Evolutionary conservation across 2,797 vertebrate genomes (phyloP), one percentile per base, ranked within the genome.

Genomic region (Betta splendens): DNA sequence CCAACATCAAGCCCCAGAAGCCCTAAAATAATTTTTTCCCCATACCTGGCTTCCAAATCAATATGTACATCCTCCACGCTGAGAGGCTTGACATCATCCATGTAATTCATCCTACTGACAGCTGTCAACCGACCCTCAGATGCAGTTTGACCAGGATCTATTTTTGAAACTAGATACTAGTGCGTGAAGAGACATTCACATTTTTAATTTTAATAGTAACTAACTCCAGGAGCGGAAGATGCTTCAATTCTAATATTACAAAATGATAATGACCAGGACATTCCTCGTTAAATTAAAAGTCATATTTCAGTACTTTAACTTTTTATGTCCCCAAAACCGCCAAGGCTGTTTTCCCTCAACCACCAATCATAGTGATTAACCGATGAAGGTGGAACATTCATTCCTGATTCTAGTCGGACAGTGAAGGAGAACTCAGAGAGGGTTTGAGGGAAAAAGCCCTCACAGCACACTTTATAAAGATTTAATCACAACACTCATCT

Each of bases 401-500:
- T 64, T 65, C 64, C 35, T 31, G 36, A 67, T 62, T 62, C 46
- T 50, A 64, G 42, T 29, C 9, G 16, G 46, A 40, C 10, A 7
- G 25, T 33, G 18, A 37, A 48, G 52, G 17, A 53, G 54, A 57
- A 50, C 31, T 49, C 31, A 5, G 46, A 46, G 46, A 39, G 18
- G 45, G 42, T 69, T 42, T 9, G 13, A 33, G 46, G 51, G 55
- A n/a, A 26, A 44, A 32, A 25, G 55, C 7, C 51, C 67, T 71
- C 47, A 47, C 5, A 28, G 61, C 35, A 57, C 61, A 69, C 53
- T 81, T 79, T 67, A 75, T 65, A 45, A 77, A 81, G 79, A 84
- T 84, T 87, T 84, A 80, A 86, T 84, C 79, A 74, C n/a, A 40
- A 62, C 65, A 63, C 64, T 58, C 18, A 64, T 79, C 69, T 70